Percentiles rank a stretch among this genome's conserved stretches.
Evolutionary conservation across 2,797 vertebrate species (phyloP).

Genomic region (Sebastes goodei): DNA sequence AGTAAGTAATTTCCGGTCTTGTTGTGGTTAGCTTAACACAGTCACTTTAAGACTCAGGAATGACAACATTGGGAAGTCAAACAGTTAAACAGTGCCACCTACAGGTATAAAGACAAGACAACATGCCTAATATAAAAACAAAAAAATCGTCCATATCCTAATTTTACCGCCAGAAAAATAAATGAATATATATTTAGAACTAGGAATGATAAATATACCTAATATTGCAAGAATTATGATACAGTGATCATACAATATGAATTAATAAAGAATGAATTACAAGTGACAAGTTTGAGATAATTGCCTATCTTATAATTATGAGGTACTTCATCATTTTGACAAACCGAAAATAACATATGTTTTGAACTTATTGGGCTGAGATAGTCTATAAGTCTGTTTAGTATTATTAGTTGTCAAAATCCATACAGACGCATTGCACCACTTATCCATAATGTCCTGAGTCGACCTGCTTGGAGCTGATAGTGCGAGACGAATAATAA

Average conservation of each 20-base stretch:
- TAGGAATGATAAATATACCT: not conserved
- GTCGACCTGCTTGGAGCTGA: not conserved
- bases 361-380: not conserved
- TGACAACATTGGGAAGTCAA: conserved; percentile 28
- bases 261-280: not conserved
- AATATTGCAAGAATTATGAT: not conserved
- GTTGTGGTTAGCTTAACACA: not conserved
- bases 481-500: not conserved
- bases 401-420: not conserved
- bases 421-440: conserved; percentile 19
- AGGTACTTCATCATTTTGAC: not conserved
- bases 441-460: not conserved
- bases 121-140: not conserved
- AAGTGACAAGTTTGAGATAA: not conserved
- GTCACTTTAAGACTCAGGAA: not conserved
- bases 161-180: not conserved
- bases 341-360: not conserved
- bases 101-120: conserved; percentile 18
- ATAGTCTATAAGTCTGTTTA: not conserved
- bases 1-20: not conserved
- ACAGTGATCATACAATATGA: not conserved
- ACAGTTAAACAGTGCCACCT: conserved; percentile 59
- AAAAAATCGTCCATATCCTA: not conserved
- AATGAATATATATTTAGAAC: not conserved
- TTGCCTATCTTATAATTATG: not conserved